Evolutionary conservation across 2,888 invertebrate species (phyloP).

Genomic region (Pogonocherus hispidulus): DNA sequence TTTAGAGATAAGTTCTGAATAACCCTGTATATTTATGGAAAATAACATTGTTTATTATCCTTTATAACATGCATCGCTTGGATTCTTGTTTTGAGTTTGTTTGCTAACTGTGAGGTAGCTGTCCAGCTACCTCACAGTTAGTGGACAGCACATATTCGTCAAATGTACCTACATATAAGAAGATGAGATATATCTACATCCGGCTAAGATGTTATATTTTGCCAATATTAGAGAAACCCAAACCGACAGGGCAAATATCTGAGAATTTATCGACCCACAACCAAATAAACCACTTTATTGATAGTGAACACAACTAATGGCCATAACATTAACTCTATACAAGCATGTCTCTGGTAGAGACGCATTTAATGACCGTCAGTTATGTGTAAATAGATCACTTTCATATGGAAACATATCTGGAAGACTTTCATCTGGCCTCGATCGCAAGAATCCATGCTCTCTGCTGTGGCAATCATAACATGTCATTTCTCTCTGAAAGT

Average conservation of each 20-base stretch:
- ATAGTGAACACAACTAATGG: background rate
- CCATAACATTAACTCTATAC: background rate
- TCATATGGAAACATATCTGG: conserved; percentile 6
- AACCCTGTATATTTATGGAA: too few species aligned
- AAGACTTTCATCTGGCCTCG: conserved; percentile 5
- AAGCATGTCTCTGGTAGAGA: background rate
- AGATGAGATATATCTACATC: too few species aligned
- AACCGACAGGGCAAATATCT: background rate
- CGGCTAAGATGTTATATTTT: background rate
- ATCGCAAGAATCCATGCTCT: background rate
- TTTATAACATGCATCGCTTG: too few species aligned
- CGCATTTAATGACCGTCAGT: background rate
- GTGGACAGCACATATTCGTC: too few species aligned
- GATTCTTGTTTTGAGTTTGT: too few species aligned
- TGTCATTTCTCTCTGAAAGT: conserved; percentile 4
- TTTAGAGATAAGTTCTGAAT: too few species aligned
- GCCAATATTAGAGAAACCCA: background rate
- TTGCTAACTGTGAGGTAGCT: too few species aligned
- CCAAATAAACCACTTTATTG: background rate
- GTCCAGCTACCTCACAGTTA: too few species aligned
- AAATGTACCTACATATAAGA: too few species aligned
- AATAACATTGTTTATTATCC: too few species aligned
- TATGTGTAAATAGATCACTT: conserved; percentile 6
- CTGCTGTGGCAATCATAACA: background rate
- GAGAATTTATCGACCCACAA: background rate